phyloP scores from a whole-genome alignment of 2,888 invertebrate species.

The Pyrochroa serraticornis region DNA sequence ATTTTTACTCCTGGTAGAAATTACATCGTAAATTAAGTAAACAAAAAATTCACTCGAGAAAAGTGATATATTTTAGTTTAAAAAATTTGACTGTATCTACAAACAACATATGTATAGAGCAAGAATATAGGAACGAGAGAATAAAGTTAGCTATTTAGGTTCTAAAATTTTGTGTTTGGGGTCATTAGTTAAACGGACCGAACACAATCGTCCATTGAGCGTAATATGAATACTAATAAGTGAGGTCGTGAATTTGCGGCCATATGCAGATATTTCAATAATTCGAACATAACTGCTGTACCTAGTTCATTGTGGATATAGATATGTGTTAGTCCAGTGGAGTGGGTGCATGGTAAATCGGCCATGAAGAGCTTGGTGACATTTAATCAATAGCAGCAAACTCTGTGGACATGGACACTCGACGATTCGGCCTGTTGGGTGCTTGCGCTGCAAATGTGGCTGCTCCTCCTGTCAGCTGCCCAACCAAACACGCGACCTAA shows the following conservation, averaged over 20 bases:
- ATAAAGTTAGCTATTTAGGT: too few species aligned
- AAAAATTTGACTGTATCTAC: too few species aligned
- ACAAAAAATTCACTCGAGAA: too few species aligned
- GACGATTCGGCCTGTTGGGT: conserved; percentile 39
- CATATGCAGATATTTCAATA: conserved; percentile 22
- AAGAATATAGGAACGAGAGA: too few species aligned
- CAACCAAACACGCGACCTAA: conserved; percentile 19
- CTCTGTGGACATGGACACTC: conserved; percentile 53
- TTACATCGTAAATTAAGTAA: too few species aligned
- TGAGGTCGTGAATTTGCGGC: not conserved
- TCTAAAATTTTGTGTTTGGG: too few species aligned
- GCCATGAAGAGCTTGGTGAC: conserved; percentile 55
- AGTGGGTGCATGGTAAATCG: conserved; percentile 54
- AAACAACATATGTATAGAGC: too few species aligned
- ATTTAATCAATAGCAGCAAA: conserved; percentile 54
- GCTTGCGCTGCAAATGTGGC: conserved; percentile 39
- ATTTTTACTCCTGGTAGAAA: too few species aligned
- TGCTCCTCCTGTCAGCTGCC: conserved; percentile 31
- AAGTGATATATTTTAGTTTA: too few species aligned
- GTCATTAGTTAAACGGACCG: too few species aligned
- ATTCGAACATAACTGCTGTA: conserved; percentile 32
- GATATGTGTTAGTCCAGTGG: conserved; percentile 36
- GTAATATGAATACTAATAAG: not conserved
- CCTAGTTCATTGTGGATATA: conserved; percentile 36
- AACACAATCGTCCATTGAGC: not conserved